Base-by-base conservation (phyloP, 1,140 invertebrate species). In the Paralvinella palmiformis region DNA sequence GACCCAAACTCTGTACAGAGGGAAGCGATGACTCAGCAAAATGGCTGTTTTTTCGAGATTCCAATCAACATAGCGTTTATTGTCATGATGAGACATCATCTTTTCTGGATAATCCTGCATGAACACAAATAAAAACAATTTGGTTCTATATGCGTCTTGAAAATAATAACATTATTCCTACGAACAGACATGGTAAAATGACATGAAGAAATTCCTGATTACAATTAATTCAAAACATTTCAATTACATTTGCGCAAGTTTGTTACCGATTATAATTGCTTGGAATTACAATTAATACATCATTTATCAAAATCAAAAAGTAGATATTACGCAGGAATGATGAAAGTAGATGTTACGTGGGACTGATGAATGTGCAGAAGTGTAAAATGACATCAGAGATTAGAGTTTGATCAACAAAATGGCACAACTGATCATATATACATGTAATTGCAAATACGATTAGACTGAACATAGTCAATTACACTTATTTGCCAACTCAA, bases 91-190 rank as follows among this genome's bases (percentile, higher is more conserved):
- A 13, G 79, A 80, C 72, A 86, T 83, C 91, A 93, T 92, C 15
- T 79, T 76, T 58, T 92, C 90, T 52, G 85, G 84, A 74, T 89
- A 91, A 76, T 92, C 89, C 88, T 91, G 63, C n/a, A 76, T 74
- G 67, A 65, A 65, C 31, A 17, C 27, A 45, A 33, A 24, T 22
- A 36, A 27, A 6, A 33, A 58, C 31, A 36, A 27, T 33, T 32
- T 15, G 22, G 22, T 32, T 37, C n/a, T 59, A 35, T 52, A 50
- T 24, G 33, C 52, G 31, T 7, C 31, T 50, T 36, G 35, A 22
- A 27, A 31, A 59, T 69, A 32, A 62, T 31, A 59, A 5, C 59
- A 35, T 32, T n/a, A 63, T 59, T 64, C 53, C 24, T 13, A 55
- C 15, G 20, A 22, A 17, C 27, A 10, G 44, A 27, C 27, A 62